These are phyloP conservation scores for Auanema sp. DNA, from an alignment of 2,888 invertebrate species.

Conservation along the genomic window DNA sequence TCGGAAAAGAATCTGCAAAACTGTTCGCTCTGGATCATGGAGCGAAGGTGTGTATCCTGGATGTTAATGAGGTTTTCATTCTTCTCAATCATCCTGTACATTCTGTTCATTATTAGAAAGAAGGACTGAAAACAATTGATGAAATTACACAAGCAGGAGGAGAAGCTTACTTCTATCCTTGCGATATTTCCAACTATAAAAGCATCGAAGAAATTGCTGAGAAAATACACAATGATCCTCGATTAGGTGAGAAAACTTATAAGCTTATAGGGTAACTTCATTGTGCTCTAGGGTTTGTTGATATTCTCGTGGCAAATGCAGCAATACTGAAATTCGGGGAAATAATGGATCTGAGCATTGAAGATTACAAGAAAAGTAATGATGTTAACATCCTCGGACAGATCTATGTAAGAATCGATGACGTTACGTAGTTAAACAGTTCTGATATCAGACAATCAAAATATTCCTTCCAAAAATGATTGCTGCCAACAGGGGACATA, in stretches of 20 bases:
- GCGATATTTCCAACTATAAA: slow-evolving; percentile 26
- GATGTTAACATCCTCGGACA: slow-evolving; percentile 35
- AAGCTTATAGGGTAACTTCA: not conserved
- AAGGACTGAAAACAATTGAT: slow-evolving; percentile 21
- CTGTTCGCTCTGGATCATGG: slow-evolving; percentile 19
- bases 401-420: slow-evolving; percentile 24
- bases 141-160: slow-evolving; percentile 29
- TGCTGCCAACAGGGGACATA: slow-evolving; percentile 26
- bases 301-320: slow-evolving; percentile 33
- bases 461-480: slow-evolving; percentile 30
- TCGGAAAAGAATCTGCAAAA: slow-evolving; percentile 29
- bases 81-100: not conserved
- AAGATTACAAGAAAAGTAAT: slow-evolving; percentile 27
- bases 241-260: slow-evolving; percentile 13
- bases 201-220: slow-evolving; percentile 15
- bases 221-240: slow-evolving; percentile 13
- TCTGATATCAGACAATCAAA: slow-evolving; percentile 23
- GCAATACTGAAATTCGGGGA: slow-evolving; percentile 32
- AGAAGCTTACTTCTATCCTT: slow-evolving; percentile 28
- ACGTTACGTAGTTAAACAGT: not conserved
- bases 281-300: slow-evolving; percentile 21
- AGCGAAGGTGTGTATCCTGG: slow-evolving; percentile 31
- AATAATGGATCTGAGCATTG: slow-evolving; percentile 19
- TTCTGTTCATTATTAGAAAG: slow-evolving; percentile 16
- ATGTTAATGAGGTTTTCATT: slow-evolving; percentile 32